Evolutionary conservation across 2,113 vertebrate species (phyloP).

Genomic region (Pao palembangensis): DNA sequence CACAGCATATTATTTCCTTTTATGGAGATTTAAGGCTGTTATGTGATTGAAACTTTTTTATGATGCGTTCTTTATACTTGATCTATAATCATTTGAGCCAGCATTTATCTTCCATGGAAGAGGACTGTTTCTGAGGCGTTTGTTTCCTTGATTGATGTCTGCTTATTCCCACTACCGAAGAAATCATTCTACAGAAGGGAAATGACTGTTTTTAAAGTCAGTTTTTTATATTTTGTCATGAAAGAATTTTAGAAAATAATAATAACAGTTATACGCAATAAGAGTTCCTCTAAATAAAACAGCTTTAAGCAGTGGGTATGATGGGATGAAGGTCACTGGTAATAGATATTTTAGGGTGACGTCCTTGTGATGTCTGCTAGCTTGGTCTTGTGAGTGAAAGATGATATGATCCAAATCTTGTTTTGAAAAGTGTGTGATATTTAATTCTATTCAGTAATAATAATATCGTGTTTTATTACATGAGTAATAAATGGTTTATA

Average conservation of each 20-base stretch:
- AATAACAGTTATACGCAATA: no score
- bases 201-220: background rate
- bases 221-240: no score
- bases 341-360: constrained; percentile 4
- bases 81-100: background rate
- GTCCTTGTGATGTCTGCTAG: constrained; percentile 20
- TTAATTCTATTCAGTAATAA: no score
- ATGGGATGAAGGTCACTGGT: constrained; percentile 18
- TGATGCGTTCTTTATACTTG: background rate
- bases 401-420: constrained; percentile 11
- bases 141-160: background rate
- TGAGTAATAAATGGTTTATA: no score
- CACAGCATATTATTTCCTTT: constrained; percentile 14
- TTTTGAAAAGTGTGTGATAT: no score
- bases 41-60: background rate
- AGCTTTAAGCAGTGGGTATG: constrained; percentile 9
- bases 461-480: no score
- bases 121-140: background rate
- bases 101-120: background rate
- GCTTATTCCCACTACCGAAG: background rate
- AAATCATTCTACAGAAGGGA: background rate
- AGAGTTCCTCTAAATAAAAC: constrained; percentile 14
- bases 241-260: no score
- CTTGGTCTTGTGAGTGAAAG: constrained; percentile 48
- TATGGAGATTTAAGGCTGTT: constrained; percentile 13